phyloP scores from a whole-genome alignment of 2,888 invertebrate genomes.

The Taphrorychus bicolor region DNA sequence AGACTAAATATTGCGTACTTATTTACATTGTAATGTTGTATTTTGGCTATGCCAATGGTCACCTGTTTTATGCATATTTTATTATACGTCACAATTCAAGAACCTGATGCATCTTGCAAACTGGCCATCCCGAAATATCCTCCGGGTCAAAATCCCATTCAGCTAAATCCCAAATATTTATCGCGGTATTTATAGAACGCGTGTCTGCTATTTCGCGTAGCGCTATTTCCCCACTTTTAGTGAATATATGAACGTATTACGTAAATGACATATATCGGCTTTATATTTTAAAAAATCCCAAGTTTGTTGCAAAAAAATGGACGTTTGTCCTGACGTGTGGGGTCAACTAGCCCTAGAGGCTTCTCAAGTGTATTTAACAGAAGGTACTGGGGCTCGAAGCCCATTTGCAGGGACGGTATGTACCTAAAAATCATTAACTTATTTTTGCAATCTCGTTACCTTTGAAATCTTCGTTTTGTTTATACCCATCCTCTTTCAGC shows the following conservation, averaged over 20 bases:
- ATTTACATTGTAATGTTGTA: too few relatives aligned
- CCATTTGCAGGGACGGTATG: conserved; percentile 85
- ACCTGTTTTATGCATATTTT: too few relatives aligned
- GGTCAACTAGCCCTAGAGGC: conserved; percentile 88
- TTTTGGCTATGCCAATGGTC: too few relatives aligned
- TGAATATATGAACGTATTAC: conserved; percentile 32
- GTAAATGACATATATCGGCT: conserved; percentile 20
- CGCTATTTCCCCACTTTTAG: conserved; percentile 17
- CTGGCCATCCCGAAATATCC: conserved; percentile 28
- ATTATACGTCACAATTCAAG: neutral
- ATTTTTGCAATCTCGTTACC: too few relatives aligned
- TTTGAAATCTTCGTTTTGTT: too few relatives aligned
- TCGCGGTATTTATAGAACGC: conserved; percentile 39
- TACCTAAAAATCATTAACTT: neutral
- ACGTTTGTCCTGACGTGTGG: conserved; percentile 74
- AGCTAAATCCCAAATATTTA: conserved; percentile 32
- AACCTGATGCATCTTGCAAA: neutral
- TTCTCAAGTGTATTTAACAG: conserved; percentile 83
- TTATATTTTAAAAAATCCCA: neutral
- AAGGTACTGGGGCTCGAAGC: conserved; percentile 79
- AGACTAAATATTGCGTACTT: too few relatives aligned
- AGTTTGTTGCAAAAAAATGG: conserved; percentile 42
- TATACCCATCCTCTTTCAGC: too few relatives aligned
- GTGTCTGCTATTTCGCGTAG: conserved; percentile 25
- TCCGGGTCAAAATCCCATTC: conserved; percentile 12